These are phyloP conservation scores for Panthera tigris DNA, from an alignment of 2,113 vertebrate genomes.

Conservation along the genomic window DNA sequence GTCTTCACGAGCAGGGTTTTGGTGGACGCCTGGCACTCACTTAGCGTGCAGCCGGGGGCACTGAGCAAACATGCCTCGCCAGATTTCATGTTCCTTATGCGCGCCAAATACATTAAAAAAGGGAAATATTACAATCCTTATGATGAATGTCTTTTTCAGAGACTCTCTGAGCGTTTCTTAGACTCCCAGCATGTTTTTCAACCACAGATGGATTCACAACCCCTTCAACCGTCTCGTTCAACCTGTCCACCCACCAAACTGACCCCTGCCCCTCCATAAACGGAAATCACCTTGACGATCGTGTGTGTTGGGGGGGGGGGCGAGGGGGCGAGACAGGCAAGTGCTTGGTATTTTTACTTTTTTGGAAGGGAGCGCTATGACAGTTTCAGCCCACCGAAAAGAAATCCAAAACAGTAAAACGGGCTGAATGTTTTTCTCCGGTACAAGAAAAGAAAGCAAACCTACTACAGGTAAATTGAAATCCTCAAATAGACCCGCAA, in stretches of 20 bases:
- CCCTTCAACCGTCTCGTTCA: background rate
- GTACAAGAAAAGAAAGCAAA: constrained; percentile 34
- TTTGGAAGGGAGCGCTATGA: background rate
- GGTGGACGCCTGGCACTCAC: rapidly evolving
- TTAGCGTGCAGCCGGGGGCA: background rate
- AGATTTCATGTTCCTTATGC: background rate
- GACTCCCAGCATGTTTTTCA: background rate
- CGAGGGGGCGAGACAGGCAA: rapidly evolving
- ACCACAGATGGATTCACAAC: background rate
- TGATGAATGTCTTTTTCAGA: background rate
- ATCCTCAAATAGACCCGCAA: constrained; percentile 42
- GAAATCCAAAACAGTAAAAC: constrained; percentile 37
- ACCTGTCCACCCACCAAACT: background rate
- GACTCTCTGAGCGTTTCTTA: background rate
- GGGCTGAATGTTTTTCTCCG: background rate
- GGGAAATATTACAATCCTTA: background rate
- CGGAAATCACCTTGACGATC: background rate
- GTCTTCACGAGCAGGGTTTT: background rate
- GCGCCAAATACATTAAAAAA: background rate
- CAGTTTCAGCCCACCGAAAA: constrained; percentile 21
- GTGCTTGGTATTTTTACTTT: background rate
- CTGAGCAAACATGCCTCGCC: background rate
- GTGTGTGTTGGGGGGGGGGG: too few species aligned
- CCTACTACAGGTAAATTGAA: constrained; percentile 63
- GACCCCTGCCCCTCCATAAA: background rate